Evolutionary conservation across 2,797 vertebrate species (phyloP), one percentile per base, ranked within the genome.

Genomic region (Gambelia wislizenii): DNA sequence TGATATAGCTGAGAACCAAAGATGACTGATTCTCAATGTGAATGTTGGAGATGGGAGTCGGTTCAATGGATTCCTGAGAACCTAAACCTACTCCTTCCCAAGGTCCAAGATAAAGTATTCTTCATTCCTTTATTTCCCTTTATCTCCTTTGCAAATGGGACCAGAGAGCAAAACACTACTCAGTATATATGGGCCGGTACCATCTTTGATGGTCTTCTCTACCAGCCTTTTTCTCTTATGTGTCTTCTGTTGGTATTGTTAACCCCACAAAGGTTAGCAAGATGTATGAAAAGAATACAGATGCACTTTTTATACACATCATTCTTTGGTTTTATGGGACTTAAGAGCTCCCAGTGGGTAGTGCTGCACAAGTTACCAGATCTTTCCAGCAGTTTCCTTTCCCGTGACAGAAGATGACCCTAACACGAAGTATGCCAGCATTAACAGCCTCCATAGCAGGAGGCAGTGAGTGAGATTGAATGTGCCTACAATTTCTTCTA

Each of bases 1-100:
- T 67, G n/a, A 87, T 30, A 13, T 87, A n/a, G 69, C 56, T 59
- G 70, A 59, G 89, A 90, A 61, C 3, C 92, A 91, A 93, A 93
- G 92, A 89, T 83, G 36, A 67, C 42, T 52, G 87, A 84, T 52
- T 91, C 84, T 72, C 59, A 83, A 88, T 84, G 85, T 44, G 70
- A 77, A 84, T 0, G 0, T 52, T 9, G 13, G 36, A 84, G 61
- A 47, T 74, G 59, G 54, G 74, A 79, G 72, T 80, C 12, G 76
- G 79, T 81, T 44, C 25, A 67, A 20, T 72, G 78, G 14, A 27
- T 54, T 91, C 82, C 49, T 78, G 61, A 85, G 89, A 83, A 86
- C 44, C 49, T 33, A 86, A 75, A 87, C 64, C 56, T 12, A 3
- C 80, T 10, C 59, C 86, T 74, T 20, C 87, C 89, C 33, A 56